These are phyloP conservation scores for Vollenhovia emeryi DNA, from an alignment of 1,140 invertebrate genomes.

Conservation along the genomic window DNA sequence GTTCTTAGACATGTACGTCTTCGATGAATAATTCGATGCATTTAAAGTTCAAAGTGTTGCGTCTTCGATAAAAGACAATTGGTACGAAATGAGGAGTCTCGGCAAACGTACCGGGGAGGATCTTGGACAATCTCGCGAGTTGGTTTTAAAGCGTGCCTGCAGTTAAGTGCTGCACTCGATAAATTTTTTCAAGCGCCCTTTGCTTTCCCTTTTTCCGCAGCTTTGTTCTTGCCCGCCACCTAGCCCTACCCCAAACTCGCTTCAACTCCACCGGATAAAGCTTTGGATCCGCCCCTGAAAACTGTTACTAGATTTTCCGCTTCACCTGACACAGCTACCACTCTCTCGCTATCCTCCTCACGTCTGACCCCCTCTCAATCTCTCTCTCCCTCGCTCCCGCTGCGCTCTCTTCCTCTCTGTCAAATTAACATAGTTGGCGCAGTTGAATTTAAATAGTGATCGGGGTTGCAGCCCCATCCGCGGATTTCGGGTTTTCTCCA, in stretches of 20 bases:
- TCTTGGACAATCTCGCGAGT: constrained; percentile 39
- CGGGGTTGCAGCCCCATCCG: background rate
- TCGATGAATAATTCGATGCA: background rate
- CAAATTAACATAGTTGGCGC: constrained; percentile 69
- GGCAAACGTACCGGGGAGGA: background rate
- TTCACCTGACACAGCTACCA: constrained; percentile 59
- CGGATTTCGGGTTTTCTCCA: constrained; percentile 41
- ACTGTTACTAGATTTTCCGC: constrained; percentile 71
- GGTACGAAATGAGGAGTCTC: constrained; percentile 1
- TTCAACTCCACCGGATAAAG: constrained; percentile 65
- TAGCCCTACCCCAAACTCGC: constrained; percentile 59
- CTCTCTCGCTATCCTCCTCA: background rate
- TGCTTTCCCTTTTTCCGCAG: constrained; percentile 55
- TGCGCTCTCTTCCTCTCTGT: constrained; percentile 45
- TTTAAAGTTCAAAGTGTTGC: background rate
- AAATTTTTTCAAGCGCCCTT: constrained; percentile 73
- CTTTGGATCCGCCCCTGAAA: constrained; percentile 66
- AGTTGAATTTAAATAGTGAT: constrained; percentile 66
- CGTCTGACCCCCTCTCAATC: background rate
- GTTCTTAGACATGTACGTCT: background rate
- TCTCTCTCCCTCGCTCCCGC: background rate
- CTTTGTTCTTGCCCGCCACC: constrained; percentile 65
- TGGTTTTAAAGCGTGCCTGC: constrained; percentile 65
- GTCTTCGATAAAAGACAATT: background rate
- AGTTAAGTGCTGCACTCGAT: constrained; percentile 72